Conservation (phyloP, 64 coral and sea anemone species). For the Actinia equina region DNA sequence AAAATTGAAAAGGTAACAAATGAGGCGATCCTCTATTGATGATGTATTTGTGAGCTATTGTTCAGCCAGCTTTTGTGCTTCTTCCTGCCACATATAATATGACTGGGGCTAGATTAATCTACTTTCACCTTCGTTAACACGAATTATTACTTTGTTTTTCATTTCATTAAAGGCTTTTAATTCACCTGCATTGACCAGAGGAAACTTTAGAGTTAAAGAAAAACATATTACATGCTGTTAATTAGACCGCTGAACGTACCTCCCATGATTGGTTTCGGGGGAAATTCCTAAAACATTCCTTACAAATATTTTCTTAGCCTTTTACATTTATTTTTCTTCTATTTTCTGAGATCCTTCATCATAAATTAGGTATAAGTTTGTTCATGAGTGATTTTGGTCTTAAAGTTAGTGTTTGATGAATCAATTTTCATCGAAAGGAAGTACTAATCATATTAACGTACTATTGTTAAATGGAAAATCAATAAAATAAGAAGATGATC, state of each 20-base stretch:
- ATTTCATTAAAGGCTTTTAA: conserved; percentile 12
- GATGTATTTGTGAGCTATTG: background rate
- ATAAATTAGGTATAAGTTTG: too few relatives aligned
- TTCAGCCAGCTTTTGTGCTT: background rate
- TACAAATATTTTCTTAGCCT: background rate
- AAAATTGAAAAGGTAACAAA: conserved; percentile 9
- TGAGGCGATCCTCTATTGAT: background rate
- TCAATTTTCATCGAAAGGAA: background rate
- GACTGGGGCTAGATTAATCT: background rate
- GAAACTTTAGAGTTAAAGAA: background rate
- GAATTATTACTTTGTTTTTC: conserved; percentile 14
- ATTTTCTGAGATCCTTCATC: background rate
- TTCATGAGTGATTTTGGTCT: background rate
- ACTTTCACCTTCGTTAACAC: background rate
- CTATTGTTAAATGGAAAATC: background rate
- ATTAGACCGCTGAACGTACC: background rate
- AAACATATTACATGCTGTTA: conserved; percentile 4
- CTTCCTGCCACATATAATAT: background rate
- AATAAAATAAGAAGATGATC: background rate
- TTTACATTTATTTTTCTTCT: background rate
- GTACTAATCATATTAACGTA: conserved; percentile 2
- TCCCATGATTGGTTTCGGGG: background rate
- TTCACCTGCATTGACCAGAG: conserved; percentile 4
- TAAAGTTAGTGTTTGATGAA: background rate
- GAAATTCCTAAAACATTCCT: background rate